These are phyloP conservation scores for Paracanthobrama guichenoti DNA, from an alignment of 2,113 vertebrate genomes.

Conservation along the genomic window DNA sequence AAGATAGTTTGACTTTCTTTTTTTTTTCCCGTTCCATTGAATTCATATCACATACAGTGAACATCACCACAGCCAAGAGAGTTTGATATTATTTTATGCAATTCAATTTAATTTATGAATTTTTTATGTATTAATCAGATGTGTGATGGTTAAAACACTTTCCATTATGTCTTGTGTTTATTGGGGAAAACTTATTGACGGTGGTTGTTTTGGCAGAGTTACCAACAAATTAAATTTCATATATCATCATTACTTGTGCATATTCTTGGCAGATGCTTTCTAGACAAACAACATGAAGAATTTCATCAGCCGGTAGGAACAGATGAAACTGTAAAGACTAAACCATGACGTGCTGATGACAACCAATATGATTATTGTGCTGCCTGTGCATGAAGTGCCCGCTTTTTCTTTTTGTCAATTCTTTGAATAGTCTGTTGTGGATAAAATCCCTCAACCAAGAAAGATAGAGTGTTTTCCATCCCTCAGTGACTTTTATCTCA, in stretches of 20 bases:
- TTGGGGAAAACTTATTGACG: background rate
- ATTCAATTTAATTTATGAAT: background rate
- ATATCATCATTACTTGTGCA: constrained; percentile 16
- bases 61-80: background rate
- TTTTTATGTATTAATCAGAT: background rate
- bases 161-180: constrained; percentile 8
- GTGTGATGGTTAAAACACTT: constrained; percentile 3
- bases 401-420: background rate
- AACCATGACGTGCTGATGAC: constrained; percentile 19
- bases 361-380: constrained; percentile 25
- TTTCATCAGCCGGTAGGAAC: constrained; percentile 20
- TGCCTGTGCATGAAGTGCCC: background rate
- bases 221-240: constrained; percentile 2
- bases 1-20: background rate
- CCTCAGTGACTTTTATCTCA: background rate
- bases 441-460: background rate
- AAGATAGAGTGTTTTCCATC: background rate
- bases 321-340: constrained; percentile 20
- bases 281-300: constrained; percentile 12
- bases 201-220: constrained; percentile 15
- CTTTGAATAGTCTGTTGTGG: background rate
- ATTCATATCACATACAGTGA: background rate
- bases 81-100: constrained; percentile 1
- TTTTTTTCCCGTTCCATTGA: background rate
- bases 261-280: constrained; percentile 26